Conservation (phyloP, 64 coral and sea anemone genomes). For the Exaiptasia diaphana region DNA sequence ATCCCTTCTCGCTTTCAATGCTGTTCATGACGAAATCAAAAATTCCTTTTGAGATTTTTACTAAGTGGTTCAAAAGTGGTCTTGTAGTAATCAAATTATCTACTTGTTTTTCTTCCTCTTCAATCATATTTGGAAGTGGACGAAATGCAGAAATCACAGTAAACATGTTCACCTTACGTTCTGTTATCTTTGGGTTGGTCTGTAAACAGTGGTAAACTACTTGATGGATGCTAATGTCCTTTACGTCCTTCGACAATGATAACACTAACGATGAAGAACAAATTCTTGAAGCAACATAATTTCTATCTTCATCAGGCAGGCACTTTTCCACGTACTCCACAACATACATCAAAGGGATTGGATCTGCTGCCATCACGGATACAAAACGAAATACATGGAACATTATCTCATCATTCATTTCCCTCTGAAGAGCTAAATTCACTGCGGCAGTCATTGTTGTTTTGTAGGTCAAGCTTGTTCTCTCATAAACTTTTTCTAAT, state of each 20-base stretch:
- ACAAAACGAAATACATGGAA: constrained; percentile 20
- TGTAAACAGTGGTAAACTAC: constrained; percentile 1
- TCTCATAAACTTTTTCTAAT: background rate
- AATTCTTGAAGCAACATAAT: background rate
- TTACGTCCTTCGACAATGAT: background rate
- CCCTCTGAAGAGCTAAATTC: constrained; percentile 5
- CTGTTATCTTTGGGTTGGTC: background rate
- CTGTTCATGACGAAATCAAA: too few relatives aligned
- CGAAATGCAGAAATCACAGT: too few relatives aligned
- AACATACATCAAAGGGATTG: background rate
- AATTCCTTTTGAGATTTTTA: background rate
- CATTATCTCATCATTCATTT: constrained; percentile 19
- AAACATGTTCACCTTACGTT: background rate
- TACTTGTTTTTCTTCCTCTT: too few relatives aligned
- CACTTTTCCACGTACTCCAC: background rate
- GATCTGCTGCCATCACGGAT: background rate
- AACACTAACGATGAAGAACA: constrained; percentile 9
- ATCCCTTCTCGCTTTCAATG: too few relatives aligned
- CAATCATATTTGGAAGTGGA: too few relatives aligned
- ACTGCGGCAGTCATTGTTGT: constrained; percentile 23
- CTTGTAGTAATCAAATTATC: background rate
- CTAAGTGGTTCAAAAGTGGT: background rate
- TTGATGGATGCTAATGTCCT: background rate
- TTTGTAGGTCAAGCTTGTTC: background rate
- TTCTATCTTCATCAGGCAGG: constrained; percentile 6